Conservation (phyloP, 2,797 vertebrate species). For the Girardinus metallicus region DNA sequence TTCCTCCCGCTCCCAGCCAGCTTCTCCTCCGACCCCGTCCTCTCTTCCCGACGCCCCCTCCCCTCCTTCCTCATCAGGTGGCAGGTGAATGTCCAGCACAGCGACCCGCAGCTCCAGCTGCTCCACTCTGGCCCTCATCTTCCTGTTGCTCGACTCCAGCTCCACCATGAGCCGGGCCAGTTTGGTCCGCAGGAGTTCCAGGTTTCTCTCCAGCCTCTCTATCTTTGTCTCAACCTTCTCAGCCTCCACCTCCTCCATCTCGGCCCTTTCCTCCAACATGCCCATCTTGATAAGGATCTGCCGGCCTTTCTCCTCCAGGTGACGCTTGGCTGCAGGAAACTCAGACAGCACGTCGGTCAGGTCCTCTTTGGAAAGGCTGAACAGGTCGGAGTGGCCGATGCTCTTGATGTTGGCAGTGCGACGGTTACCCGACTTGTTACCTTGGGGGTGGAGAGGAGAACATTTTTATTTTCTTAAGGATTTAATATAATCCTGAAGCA, state of each 20-base stretch:
- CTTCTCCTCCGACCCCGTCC: constrained; percentile 57
- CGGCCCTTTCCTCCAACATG: constrained; percentile 80
- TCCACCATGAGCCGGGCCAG: constrained; percentile 86
- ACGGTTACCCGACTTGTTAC: constrained; percentile 91
- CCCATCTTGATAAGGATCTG: constrained; percentile 92
- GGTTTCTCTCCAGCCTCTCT: constrained; percentile 82
- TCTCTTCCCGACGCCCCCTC: constrained; percentile 39
- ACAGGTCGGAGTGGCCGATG: constrained; percentile 92
- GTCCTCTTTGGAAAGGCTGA: constrained; percentile 93
- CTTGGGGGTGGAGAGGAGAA: constrained; percentile 59
- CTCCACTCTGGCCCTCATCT: constrained; percentile 73
- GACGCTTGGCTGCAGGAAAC: constrained; percentile 87
- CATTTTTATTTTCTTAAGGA: background rate
- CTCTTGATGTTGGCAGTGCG: constrained; percentile 94
- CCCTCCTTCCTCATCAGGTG: constrained; percentile 19
- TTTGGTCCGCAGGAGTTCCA: constrained; percentile 85
- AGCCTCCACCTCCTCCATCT: constrained; percentile 55
- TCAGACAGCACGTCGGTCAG: constrained; percentile 86
- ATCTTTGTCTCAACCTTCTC: constrained; percentile 81
- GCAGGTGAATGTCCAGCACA: constrained; percentile 39
- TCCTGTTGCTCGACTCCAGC: constrained; percentile 74
- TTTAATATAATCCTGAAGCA: background rate
- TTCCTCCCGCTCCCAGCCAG: constrained; percentile 56
- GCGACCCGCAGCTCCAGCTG: constrained; percentile 73
- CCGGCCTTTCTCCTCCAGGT: constrained; percentile 90